Evolutionary conservation across 2,797 vertebrate genomes (phyloP), one percentile per base, ranked within the genome.

Genomic region (Danio jaintianensis): DNA sequence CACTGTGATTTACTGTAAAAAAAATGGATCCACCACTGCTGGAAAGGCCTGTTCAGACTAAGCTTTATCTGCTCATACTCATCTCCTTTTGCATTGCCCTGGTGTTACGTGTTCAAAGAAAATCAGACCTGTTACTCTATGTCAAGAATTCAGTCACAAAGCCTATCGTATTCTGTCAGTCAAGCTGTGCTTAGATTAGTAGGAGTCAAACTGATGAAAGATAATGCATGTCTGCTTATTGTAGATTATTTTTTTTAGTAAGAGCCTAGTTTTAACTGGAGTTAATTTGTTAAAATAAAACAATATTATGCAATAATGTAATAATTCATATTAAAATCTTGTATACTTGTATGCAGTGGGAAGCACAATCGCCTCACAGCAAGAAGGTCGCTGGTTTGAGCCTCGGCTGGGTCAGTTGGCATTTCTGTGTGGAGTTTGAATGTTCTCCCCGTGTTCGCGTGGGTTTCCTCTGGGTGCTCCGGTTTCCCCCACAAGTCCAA

Each of bases 21-120:
- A 29, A 29, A 29, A 29, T 29, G 29, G 29, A 29, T 29, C n/a
- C 16, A 4, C 18, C 47, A 6, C 47, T 68, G 43, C 68, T 22
- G 29, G 76, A 53, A 22, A 20, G 22, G 20, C 50, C 42, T 72
- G 78, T 64, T 72, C 45, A 79, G 18, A 79, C 68, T 8, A 15
- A 55, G 18, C 20, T 55, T 18, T 56, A 77, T 73, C 59, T 64
- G 56, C 40, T 69, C 6, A 72, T 59, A 62, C 55, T 18, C 18
- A 79, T 73, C 68, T 71, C 64, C 16, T 18, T 73, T 16, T 47
- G 48, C 40, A 38, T 64, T 63, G 22, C 29, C 59, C 11, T 56
- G 16, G 22, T 72, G 38, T 56, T 55, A 67, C 36, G 36, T 67
- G 75, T 64, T 56, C 56, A 79, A 79, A 79, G 47, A 59, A 70